Evolutionary conservation across 2,113 vertebrate genomes (phyloP), one percentile per base, ranked within the genome.

Genomic region (Polypterus bichir): DNA sequence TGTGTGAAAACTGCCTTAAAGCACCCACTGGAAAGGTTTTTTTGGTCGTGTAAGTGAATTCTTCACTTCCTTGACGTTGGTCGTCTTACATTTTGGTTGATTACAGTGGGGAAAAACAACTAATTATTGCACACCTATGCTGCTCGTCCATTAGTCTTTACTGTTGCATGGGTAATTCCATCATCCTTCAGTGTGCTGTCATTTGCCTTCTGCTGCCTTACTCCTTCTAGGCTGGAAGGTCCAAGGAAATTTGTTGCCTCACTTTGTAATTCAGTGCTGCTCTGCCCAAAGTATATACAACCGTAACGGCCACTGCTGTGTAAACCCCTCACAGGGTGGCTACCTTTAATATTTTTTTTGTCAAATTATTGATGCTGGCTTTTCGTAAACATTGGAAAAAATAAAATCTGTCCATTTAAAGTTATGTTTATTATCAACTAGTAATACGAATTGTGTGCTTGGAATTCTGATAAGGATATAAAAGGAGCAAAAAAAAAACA

Each of bases 311-410:
- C 80, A 76, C 83, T 75, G 78, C 83, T 76, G 76, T 79, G 70
- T 82, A 73, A 77, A 79, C 77, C 80, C 85, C 80, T 84, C 80
- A 87, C 71, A 69, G 73, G 68, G 73, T 75, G 73, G 67, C 74
- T 73, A 71, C 66, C 74, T 79, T 75, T 77, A 68, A 4, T 64
- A 64, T 11, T 51, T 51, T 63, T 48, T 72, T 69, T 79, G 74
- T 81, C 78, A 73, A 81, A 65, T 85, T 83, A 83, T 88, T 88
- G 79, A 88, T 86, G 88, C 86, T 88, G 82, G 83, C 86, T 87
- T 88, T 83, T 89, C 86, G 80, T 85, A 83, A 87, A 80, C 27
- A 27, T 89, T 80, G 77, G 81, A 53, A 72, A 78, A 68, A 91
- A 90, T 89, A 85, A 92, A 91, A 81, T 79, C 80, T 86, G 81